Base-by-base conservation (phyloP, 2,113 vertebrate species). In the Mola mola region DNA sequence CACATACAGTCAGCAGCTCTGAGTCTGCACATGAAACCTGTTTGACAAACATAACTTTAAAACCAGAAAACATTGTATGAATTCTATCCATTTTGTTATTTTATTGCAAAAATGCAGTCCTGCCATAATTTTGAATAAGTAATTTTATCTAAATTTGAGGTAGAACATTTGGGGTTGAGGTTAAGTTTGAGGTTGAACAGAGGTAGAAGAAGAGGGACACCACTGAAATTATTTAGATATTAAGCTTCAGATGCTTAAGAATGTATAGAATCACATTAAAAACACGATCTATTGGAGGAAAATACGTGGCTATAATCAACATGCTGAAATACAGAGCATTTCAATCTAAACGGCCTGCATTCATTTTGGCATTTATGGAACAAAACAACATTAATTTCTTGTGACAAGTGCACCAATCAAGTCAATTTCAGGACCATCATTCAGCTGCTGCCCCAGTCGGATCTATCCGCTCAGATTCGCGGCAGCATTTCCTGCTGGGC, bases 401-500 rank as follows among this genome's bases (percentile, higher is more conserved):
- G 13, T 8, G 66, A 60, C 56, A 50, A 36, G 31, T 1, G 29
- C 13, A 41, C 36, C 26, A 63, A 56, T 63, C 68, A 56, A 21
- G 49, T 15, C 3, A 21, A 63, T 63, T 42, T 36, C 2, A 5
- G 4, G 15, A 46, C 15, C 31, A 31, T 49, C 36, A 13, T 21
- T 62, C 48, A 55, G 25, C 33, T 12, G n/a, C 66, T 16, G 34
- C 36, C 26, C 1, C n/a, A 26, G 37, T 44, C 47, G 2, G 1
- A 60, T 29, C 55, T 59, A 55, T 68, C 46, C 28, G 10, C 4
- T 19, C 17, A 1, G 22, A 28, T 36, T 51, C 29, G 36, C 16
- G 21, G 24, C 52, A 58, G 44, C 25, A 29, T 13, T 7, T 21
- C 31, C 41, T 6, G 29, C 17, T 21, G 50, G 8, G 31, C 22